phyloP scores from a whole-genome alignment of 2,888 invertebrate species.

The Coleophora deauratella region DNA sequence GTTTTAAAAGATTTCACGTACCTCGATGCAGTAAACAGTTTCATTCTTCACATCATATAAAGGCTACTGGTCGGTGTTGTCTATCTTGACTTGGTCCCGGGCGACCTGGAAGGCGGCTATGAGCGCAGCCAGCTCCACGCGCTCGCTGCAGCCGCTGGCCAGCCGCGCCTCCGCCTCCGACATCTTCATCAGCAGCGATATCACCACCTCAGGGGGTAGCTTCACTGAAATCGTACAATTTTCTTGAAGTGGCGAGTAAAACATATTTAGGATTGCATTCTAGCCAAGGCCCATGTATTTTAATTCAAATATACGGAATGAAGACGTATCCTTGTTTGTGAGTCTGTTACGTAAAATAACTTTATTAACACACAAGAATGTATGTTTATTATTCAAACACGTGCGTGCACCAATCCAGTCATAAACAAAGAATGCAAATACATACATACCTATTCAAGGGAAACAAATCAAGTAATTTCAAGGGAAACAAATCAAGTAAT shows the following conservation, averaged over 20 bases:
- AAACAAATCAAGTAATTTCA: too few relatives aligned
- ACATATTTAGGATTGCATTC: not conserved
- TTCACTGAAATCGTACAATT: slow-evolving; percentile 77
- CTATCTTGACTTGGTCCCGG: slow-evolving; percentile 68
- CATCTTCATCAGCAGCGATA: slow-evolving; percentile 88
- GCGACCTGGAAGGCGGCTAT: slow-evolving; percentile 90
- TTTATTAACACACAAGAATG: too few relatives aligned
- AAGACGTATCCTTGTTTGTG: too few relatives aligned
- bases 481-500: too few relatives aligned
- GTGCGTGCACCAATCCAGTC: too few relatives aligned
- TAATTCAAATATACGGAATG: too few relatives aligned
- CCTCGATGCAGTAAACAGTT: not conserved
- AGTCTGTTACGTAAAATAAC: too few relatives aligned
- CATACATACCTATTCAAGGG: too few relatives aligned
- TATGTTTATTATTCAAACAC: too few relatives aligned
- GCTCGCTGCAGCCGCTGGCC: slow-evolving; percentile 90
- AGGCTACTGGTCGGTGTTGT: slow-evolving; percentile 10
- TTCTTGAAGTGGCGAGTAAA: not conserved
- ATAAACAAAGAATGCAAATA: too few relatives aligned
- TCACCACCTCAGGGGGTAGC: slow-evolving; percentile 85
- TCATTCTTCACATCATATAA: not conserved
- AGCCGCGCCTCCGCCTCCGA: slow-evolving; percentile 92
- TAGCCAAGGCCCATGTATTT: too few relatives aligned
- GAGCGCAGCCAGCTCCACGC: slow-evolving; percentile 90
- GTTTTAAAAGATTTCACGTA: slow-evolving; percentile 4